Percentiles rank a stretch among this genome's conserved stretches.
These are phyloP conservation scores for Acronicta leporina DNA, from an alignment of 2,888 invertebrate genomes.

Conservation along the genomic window DNA sequence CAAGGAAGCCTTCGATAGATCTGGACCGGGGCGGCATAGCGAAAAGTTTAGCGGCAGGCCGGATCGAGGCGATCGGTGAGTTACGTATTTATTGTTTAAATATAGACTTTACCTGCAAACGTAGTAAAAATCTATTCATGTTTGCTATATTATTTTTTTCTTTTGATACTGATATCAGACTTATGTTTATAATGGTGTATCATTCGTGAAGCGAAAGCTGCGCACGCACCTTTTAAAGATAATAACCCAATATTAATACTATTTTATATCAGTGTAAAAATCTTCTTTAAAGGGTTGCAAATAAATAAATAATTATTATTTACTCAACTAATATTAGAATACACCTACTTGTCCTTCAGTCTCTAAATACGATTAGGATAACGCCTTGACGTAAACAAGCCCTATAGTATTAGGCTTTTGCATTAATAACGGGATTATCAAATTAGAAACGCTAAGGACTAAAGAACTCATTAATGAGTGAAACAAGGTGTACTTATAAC, in stretches of 20 bases:
- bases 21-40: constrained; percentile 79
- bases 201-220: no score
- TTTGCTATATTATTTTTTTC: neutral
- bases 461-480: constrained; percentile 1
- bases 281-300: no score
- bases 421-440: neutral
- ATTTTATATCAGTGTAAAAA: neutral
- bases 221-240: neutral
- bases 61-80: constrained; percentile 70
- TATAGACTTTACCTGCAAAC: neutral
- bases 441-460: neutral
- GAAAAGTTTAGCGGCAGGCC: constrained; percentile 78
- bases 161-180: neutral
- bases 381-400: neutral
- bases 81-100: constrained; percentile 11
- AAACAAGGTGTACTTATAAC: constrained; percentile 28
- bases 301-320: no score
- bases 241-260: neutral
- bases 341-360: neutral
- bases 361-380: neutral
- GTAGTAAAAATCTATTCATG: neutral
- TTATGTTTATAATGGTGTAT: neutral
- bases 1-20: constrained; percentile 78
- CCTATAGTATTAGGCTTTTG: neutral
- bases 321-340: no score